Evolutionary conservation across 2,888 invertebrate species (phyloP), one percentile per base, ranked within the genome.

Genomic region (Acrocyrtus sp.): DNA sequence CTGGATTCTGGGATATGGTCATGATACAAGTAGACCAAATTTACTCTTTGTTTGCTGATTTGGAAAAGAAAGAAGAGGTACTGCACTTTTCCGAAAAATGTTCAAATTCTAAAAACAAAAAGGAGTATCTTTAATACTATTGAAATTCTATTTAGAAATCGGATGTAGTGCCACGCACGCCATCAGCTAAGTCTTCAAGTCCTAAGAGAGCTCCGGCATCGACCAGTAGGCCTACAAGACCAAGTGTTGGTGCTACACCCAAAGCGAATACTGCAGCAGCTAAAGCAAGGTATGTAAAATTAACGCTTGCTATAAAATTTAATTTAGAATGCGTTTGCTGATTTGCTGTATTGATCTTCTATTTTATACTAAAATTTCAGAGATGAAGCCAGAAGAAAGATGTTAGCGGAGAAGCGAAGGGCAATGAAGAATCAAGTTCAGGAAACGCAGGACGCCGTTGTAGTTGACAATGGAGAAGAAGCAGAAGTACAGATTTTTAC

Each of bases 1-100:
- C 93, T 82, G 98, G 97, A 0, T 98, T 98, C 87, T 98, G 97
- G 97, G 97, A 98, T 85, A 96, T 98, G 95, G 95, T 97, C 27
- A 90, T 92, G 84, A 88, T 97, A 56, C 96, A 97, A 86, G 92
- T 97, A 21, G 89, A 90, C 74, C 93, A 96, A 82, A 90, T 97
- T 62, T 90, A 95, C 83, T 29, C 45, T 17, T 69, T 78, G 62
- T 81, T 81, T 50, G 54, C 70, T 3, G 76, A 80, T 43, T 53
- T 80, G 26, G 76, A 80, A 58, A 62, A 51, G 19, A 76, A 56
- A n/a, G 50, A 60, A 10, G 29, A 27, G 3, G 67, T 50, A 22
- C n/a, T 48, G 45, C n/a, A 19, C 41, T 19, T 47, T 27, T n/a
- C n/a, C n/a, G n/a, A n/a, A n/a, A n/a, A n/a, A n/a, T n/a, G n/a